A percentile compares a stretch with the other conserved stretches of the same genome.
Conservation (phyloP, 2,113 vertebrate species). For the Vanacampus margaritifer region DNA sequence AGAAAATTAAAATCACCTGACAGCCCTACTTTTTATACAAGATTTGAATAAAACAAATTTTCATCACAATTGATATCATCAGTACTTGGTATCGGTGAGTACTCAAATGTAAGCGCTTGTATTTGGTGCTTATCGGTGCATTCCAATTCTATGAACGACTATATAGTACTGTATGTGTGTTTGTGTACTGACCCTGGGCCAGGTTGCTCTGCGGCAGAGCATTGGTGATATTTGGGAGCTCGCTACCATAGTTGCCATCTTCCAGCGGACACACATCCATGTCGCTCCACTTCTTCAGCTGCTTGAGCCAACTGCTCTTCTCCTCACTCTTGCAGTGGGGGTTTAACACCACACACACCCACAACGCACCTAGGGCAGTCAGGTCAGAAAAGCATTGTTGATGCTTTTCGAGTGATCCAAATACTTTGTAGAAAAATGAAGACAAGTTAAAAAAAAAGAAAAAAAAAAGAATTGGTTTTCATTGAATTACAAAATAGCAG, state of each 20-base stretch:
- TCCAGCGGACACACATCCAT: constrained; percentile 96
- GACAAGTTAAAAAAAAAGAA: too few relatives aligned
- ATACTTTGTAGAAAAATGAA: neutral
- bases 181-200: constrained; percentile 79
- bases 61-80: too few relatives aligned
- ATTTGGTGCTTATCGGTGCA: too few relatives aligned
- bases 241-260: constrained; percentile 95
- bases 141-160: too few relatives aligned
- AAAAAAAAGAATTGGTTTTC: neutral
- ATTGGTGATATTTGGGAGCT: constrained; percentile 96
- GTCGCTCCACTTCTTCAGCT: constrained; percentile 93
- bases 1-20: too few relatives aligned
- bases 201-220: constrained; percentile 90
- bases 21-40: too few relatives aligned
- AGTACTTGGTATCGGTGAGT: neutral
- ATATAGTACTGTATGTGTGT: neutral
- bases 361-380: constrained; percentile 83
- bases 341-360: constrained; percentile 97
- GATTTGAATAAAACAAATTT: too few relatives aligned
- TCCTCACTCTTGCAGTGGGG: constrained; percentile 97
- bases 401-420: neutral
- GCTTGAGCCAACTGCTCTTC: constrained; percentile 91
- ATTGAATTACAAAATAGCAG: neutral
- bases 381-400: constrained; percentile 9
- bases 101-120: neutral